A percentile compares a stretch with the other conserved stretches of the same genome.
Evolutionary conservation across 2,797 vertebrate species (phyloP).

Genomic region (Lagorchestes hirsutus): DNA sequence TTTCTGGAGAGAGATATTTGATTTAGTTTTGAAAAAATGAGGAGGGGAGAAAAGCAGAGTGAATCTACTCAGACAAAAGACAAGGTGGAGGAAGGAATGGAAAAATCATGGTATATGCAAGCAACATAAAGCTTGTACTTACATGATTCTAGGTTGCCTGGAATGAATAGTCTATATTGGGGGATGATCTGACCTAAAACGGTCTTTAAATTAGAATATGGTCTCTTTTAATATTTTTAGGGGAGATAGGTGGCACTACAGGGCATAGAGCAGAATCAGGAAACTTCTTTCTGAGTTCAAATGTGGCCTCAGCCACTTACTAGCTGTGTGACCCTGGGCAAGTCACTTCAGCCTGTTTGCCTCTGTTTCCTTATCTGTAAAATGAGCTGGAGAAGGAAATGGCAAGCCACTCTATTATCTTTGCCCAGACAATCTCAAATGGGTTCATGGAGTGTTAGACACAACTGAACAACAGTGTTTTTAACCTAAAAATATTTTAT

Average conservation of each 20-base stretch:
- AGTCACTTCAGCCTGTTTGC: neutral
- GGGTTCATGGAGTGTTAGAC: neutral
- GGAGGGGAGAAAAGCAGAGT: neutral
- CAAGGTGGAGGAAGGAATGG: neutral
- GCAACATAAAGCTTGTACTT: neutral
- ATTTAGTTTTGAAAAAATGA: neutral
- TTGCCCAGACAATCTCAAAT: neutral
- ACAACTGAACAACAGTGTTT: neutral
- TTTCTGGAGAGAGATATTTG: neutral
- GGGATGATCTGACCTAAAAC: neutral
- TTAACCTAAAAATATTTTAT: neutral
- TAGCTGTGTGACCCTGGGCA: neutral
- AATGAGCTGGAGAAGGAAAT: neutral
- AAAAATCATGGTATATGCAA: neutral
- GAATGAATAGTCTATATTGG: neutral
- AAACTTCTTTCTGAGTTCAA: neutral
- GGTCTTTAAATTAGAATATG: neutral
- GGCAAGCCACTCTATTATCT: neutral
- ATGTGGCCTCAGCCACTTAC: neutral
- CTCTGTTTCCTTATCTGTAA: neutral
- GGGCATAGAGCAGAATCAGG: neutral
- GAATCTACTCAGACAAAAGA: neutral
- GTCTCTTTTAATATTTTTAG: neutral
- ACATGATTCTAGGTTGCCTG: neutral
- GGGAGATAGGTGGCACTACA: fast-evolving